Conservation (phyloP, 1,140 invertebrate species). For the Orussus abietinus region DNA sequence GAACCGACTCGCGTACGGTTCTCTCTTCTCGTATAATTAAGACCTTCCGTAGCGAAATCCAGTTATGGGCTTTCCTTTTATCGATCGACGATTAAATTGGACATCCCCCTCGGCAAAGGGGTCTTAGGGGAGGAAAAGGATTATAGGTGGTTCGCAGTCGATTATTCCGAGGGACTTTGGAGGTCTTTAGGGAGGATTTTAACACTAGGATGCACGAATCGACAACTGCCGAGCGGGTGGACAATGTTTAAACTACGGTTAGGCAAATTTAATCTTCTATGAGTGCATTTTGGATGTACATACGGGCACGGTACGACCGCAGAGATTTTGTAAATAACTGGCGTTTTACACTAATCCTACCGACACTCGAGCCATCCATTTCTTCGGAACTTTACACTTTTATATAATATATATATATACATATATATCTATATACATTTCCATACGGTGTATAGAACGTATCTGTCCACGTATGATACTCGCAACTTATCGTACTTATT, state of each 20-base stretch:
- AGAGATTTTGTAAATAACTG: slow-evolving; percentile 1
- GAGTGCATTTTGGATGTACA: neutral
- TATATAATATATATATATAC: neutral
- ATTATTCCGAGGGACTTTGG: no score
- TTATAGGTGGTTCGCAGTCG: no score
- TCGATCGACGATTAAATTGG: no score
- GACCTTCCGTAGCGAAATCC: no score
- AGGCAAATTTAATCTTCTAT: neutral
- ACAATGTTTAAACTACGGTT: neutral
- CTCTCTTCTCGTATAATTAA: no score
- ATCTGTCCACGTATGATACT: neutral
- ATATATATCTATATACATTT: neutral
- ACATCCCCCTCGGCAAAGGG: no score
- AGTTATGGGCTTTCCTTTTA: no score
- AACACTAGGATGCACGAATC: neutral
- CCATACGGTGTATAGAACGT: neutral
- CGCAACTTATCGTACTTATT: no score
- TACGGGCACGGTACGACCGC: neutral
- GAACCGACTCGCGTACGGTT: no score
- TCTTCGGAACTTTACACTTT: neutral
- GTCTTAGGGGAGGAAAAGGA: no score
- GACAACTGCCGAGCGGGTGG: no score
- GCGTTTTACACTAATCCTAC: neutral
- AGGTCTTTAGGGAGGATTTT: no score
- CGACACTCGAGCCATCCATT: neutral